Evolutionary conservation across 64 coral and sea anemone genomes (phyloP).

Genomic region (Montipora sp.): DNA sequence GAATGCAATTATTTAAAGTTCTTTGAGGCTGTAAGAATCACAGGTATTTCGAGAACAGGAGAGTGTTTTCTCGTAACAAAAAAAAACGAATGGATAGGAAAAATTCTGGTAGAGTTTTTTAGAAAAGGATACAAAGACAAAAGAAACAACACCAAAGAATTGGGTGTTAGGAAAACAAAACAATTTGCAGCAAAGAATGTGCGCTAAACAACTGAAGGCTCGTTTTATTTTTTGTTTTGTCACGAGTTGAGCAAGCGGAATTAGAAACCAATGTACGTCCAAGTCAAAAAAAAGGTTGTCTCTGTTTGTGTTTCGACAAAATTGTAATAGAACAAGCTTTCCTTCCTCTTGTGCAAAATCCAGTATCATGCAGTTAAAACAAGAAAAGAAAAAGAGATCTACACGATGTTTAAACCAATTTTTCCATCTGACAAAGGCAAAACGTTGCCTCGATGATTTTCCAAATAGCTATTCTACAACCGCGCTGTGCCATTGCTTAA

Average conservation of each 20-base stretch:
- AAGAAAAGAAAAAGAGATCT: no score
- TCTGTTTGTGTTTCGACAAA: not conserved
- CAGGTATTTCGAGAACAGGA: not conserved
- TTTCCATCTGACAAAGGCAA: no score
- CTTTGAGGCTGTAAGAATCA: not conserved
- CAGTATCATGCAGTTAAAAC: no score
- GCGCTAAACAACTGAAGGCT: not conserved
- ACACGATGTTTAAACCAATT: no score
- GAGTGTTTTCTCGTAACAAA: not conserved
- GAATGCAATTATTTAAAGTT: not conserved
- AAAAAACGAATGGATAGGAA: not conserved
- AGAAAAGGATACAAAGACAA: not conserved
- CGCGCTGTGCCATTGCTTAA: no score
- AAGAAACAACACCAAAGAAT: not conserved
- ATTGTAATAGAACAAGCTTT: not conserved
- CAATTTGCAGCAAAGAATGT: not conserved
- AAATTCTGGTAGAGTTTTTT: not conserved
- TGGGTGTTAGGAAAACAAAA: not conserved
- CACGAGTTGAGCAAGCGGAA: not conserved
- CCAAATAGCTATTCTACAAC: no score
- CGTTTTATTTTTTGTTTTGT: not conserved
- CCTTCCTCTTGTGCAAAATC: not conserved
- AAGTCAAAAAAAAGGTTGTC: not conserved
- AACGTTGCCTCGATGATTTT: no score
- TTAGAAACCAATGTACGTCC: not conserved